A percentile compares a stretch with the other conserved stretches of the same genome.
These are phyloP conservation scores for Rhinatrema bivittatum DNA, from an alignment of 2,797 vertebrate species.

Conservation along the genomic window DNA sequence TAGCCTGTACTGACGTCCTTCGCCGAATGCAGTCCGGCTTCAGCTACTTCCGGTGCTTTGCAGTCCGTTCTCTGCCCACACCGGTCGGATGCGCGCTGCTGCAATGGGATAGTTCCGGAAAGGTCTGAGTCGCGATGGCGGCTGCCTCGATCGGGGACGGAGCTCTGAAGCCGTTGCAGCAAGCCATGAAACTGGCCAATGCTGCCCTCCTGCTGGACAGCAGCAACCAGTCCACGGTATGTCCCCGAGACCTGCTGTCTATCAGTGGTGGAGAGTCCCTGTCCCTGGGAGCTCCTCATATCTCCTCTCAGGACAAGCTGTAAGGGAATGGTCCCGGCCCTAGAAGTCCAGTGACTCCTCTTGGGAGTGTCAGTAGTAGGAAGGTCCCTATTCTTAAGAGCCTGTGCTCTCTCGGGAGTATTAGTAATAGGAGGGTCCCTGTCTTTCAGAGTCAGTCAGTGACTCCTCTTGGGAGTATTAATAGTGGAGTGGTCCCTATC, in stretches of 20 bases:
- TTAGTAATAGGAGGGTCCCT: too few relatives aligned
- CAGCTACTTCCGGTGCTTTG: neutral
- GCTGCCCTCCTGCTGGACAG: slow-evolving; percentile 78
- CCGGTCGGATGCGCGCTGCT: neutral
- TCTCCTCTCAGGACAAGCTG: neutral
- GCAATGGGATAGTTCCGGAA: slow-evolving; percentile 12
- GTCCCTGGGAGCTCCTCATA: neutral
- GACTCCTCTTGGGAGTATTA: too few relatives aligned
- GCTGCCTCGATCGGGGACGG: slow-evolving; percentile 35
- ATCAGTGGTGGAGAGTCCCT: too few relatives aligned
- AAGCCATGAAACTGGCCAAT: slow-evolving; percentile 84
- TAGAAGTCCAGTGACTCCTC: too few relatives aligned
- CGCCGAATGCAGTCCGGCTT: neutral
- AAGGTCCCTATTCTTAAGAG: too few relatives aligned
- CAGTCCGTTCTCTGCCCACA: slow-evolving; percentile 15
- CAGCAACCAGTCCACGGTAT: slow-evolving; percentile 71
- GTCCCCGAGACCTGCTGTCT: too few relatives aligned
- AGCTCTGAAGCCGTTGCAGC: slow-evolving; percentile 63
- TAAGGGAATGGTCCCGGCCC: neutral
- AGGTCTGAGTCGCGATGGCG: slow-evolving; percentile 38
- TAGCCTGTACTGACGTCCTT: neutral
- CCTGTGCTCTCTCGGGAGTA: too few relatives aligned
- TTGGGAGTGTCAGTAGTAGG: too few relatives aligned
- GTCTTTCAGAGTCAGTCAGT: too few relatives aligned
- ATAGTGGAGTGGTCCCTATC: too few relatives aligned